These are phyloP conservation scores for Echinarachnius parma DNA, from an alignment of 53 echinoderm and acorn worm genomes.

Conservation along the genomic window DNA sequence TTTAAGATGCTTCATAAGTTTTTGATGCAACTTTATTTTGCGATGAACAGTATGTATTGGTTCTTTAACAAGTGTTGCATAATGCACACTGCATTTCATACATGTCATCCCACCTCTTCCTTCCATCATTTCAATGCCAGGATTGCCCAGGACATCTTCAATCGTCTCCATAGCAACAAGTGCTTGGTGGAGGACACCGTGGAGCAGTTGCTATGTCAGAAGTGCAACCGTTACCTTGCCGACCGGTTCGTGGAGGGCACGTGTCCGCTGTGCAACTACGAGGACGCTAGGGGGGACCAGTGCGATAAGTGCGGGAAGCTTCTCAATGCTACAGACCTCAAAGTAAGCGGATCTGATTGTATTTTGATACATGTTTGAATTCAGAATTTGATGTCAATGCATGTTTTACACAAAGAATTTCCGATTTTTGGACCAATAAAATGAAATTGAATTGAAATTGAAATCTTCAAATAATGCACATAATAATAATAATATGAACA, in stretches of 20 bases:
- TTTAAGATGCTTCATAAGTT: too few species aligned
- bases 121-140: slow-evolving; percentile 25
- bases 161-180: slow-evolving; percentile 67
- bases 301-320: slow-evolving; percentile 99
- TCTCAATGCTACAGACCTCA: slow-evolving; percentile 91
- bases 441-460: too few species aligned
- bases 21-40: too few species aligned
- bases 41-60: too few species aligned
- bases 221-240: slow-evolving; percentile 82
- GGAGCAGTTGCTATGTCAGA: slow-evolving; percentile 84
- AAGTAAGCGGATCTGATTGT: slow-evolving; percentile 41
- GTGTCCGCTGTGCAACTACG: slow-evolving; percentile 90
- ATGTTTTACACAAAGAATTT: too few species aligned
- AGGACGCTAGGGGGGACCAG: slow-evolving; percentile 94
- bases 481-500: too few species aligned
- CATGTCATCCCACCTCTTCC: background rate
- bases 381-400: too few species aligned
- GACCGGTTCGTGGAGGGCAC: slow-evolving; percentile 97
- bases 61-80: too few species aligned
- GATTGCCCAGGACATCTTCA: slow-evolving; percentile 97
- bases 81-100: too few species aligned
- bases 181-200: slow-evolving; percentile 73
- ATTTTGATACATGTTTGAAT: too few species aligned
- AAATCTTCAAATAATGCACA: too few species aligned
- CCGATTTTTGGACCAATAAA: too few species aligned